These are phyloP conservation scores for Oxytorus armatus DNA, from an alignment of 2,888 invertebrate species.

Conservation along the genomic window DNA sequence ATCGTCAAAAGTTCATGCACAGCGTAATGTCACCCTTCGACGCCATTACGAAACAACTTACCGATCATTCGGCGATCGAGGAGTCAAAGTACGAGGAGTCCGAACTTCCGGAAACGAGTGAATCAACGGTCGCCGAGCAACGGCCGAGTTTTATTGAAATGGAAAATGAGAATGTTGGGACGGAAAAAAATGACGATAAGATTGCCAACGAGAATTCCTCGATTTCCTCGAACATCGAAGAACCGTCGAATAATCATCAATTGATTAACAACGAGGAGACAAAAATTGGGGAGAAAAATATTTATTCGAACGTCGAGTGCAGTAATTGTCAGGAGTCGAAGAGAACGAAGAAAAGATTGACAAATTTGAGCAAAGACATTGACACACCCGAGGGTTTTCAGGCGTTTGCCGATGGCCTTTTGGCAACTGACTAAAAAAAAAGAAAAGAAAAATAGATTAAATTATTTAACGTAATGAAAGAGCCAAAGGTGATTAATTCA, in stretches of 20 bases:
- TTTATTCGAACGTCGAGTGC: conserved; percentile 37
- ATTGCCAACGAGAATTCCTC: not conserved
- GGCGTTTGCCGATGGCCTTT: conserved; percentile 76
- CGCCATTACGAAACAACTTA: conserved; percentile 78
- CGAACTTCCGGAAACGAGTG: conserved; percentile 53
- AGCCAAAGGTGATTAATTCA: conserved; percentile 21
- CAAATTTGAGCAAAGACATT: conserved; percentile 67
- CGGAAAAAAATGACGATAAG: conserved; percentile 53
- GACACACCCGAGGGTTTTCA: conserved; percentile 78
- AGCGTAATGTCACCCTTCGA: conserved; percentile 78
- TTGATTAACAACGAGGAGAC: not conserved
- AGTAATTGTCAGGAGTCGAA: conserved; percentile 36
- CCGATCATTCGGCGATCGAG: conserved; percentile 76
- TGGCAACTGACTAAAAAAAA: conserved; percentile 70
- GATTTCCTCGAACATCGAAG: conserved; percentile 21
- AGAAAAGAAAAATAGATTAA: not conserved
- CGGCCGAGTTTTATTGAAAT: conserved; percentile 71
- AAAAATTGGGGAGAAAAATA: conserved; percentile 37
- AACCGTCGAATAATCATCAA: conserved; percentile 33
- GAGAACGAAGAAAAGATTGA: conserved; percentile 37
- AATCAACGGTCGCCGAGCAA: conserved; percentile 67
- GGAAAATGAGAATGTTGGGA: conserved; percentile 47
- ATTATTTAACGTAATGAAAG: not conserved
- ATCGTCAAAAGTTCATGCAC: conserved; percentile 74
- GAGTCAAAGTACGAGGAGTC: conserved; percentile 70